A percentile compares a stretch with the other conserved stretches of the same genome.
These are phyloP conservation scores for Hylyphantes graminicola DNA, from an alignment of 1,140 invertebrate species.

Conservation along the genomic window DNA sequence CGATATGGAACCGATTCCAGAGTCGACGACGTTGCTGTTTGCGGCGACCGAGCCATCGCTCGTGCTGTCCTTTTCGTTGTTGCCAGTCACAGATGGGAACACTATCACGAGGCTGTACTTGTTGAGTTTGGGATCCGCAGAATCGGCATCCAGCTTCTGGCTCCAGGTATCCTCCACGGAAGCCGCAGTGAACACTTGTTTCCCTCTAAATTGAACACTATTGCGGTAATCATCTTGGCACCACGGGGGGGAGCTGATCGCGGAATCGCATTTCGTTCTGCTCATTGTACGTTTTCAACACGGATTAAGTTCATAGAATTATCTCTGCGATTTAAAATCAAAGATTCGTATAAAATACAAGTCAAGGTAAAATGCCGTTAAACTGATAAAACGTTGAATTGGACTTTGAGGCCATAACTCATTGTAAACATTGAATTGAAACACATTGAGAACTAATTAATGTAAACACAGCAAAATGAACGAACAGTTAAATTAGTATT, in stretches of 20 bases:
- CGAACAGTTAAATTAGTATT: too few relatives aligned
- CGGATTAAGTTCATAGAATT: neutral
- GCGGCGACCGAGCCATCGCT: neutral
- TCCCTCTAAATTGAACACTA: slow-evolving; percentile 32
- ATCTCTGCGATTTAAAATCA: neutral
- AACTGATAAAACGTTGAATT: too few relatives aligned
- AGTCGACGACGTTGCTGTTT: slow-evolving; percentile 12
- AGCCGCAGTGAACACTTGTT: neutral
- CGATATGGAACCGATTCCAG: slow-evolving; percentile 49
- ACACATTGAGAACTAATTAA: too few relatives aligned
- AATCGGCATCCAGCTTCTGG: neutral
- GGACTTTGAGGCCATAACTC: too few relatives aligned
- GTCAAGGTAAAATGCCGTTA: too few relatives aligned
- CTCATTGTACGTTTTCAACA: slow-evolving; percentile 19
- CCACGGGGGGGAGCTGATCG: slow-evolving; percentile 13
- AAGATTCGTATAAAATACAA: too few relatives aligned
- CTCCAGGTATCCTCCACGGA: neutral
- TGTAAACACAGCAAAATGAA: too few relatives aligned
- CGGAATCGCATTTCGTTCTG: slow-evolving; percentile 22
- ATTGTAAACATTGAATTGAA: too few relatives aligned
- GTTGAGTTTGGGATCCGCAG: slow-evolving; percentile 14
- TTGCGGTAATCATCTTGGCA: slow-evolving; percentile 53
- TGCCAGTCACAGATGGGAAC: neutral
- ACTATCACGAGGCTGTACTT: slow-evolving; percentile 56
- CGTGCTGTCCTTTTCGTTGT: neutral